Evolutionary conservation across 2,888 invertebrate genomes (phyloP), one percentile per base, ranked within the genome.

Genomic region (Ectobius pallidus): DNA sequence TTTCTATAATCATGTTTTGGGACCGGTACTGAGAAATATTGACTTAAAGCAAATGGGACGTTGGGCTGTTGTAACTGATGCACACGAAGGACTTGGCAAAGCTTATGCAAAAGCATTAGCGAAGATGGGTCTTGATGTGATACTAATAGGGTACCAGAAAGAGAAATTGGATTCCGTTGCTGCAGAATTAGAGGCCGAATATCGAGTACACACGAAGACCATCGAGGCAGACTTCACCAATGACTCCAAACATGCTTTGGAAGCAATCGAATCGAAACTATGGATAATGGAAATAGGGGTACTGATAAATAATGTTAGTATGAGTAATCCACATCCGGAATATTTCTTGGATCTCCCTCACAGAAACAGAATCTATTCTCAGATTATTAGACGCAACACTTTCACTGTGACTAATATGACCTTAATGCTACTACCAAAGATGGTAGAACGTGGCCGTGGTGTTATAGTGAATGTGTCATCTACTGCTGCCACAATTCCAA

Each of bases 401-500:
- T 86, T 91, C 32, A 92, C 95, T 0, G 89, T 92, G 39, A 92
- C 92, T 0, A 89, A 92, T 71, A 95, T 98, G 93, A 93, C 94
- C 18, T 89, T 90, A 49, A 84, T 97, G 14, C 88, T 96, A 0
- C 83, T 99, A 81, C 95, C 97, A 0, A 89, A 87, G 16, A 96
- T 97, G 96, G 90, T 92, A 68, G 88, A 90, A 76, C 86, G 94
- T 58, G 87, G 87, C 61, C 90, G 89, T 77, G 98, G 98, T 0
- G 91, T 96, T 0, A 87, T 99, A 70, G 90, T 99, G 76, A 99
- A 98, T 83, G 84, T 99, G 20, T 92, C 96, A 0, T 98, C 98
- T 0, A 89, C 90, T 0, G 89, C 95, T 0, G 93, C 92, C 0
- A 85, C 89, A 7, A 89, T 92, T 74, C 95, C 96, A 0, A 90